These are phyloP conservation scores for Laticauda colubrina DNA, from an alignment of 2,113 vertebrate genomes.

Conservation along the genomic window DNA sequence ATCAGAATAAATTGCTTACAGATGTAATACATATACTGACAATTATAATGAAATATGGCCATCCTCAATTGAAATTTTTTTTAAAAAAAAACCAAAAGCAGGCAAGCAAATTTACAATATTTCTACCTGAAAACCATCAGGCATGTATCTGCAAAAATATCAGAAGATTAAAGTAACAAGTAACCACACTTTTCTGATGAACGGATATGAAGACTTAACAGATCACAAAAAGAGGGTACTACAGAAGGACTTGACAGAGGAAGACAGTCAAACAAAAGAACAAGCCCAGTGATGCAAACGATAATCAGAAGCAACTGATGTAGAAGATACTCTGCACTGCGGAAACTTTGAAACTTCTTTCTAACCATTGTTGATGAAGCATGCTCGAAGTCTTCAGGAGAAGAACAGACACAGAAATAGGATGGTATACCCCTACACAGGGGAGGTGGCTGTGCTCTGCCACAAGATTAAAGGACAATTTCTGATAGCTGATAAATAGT, in stretches of 20 bases:
- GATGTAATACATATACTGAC: neutral
- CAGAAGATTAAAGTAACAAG: neutral
- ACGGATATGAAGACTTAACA: neutral
- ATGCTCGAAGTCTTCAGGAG: neutral
- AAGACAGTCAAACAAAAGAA: neutral
- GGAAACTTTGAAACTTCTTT: neutral
- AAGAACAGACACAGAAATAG: neutral
- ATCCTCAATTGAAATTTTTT: neutral
- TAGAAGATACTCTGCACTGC: neutral
- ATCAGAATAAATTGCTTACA: neutral
- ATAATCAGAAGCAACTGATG: neutral
- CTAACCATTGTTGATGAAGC: neutral
- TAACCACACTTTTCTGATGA: neutral
- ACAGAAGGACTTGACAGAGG: neutral
- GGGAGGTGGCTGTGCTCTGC: neutral
- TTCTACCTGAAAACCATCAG: neutral
- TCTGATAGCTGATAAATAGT: neutral
- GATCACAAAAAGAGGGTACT: neutral
- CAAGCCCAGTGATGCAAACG: neutral
- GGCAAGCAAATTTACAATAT: neutral
- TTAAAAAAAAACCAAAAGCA: neutral
- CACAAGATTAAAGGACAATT: neutral
- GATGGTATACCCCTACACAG: neutral
- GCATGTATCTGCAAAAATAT: neutral
- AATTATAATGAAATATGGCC: neutral